Conservation (phyloP, 2,113 vertebrate genomes). For the Tragulus kanchil region DNA sequence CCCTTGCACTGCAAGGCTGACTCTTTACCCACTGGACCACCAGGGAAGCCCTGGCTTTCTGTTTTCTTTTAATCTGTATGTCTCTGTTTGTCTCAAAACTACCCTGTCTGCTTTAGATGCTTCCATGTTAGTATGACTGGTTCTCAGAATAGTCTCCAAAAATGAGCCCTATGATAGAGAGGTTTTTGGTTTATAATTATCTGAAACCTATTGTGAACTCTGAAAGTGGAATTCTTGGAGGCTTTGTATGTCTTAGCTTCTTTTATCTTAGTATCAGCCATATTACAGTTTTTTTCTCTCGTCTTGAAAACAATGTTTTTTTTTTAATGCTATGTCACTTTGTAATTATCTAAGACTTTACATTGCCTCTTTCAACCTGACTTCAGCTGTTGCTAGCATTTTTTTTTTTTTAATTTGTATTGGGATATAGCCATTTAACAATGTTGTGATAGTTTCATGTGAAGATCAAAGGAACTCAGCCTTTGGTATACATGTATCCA, state of each 20-base stretch:
- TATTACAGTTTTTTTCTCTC: neutral
- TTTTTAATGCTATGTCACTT: neutral
- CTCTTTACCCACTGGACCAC: no score
- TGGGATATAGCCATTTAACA: neutral
- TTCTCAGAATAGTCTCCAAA: neutral
- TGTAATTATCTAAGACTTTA: neutral
- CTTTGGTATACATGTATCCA: neutral
- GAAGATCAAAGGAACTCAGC: neutral
- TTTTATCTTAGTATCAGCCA: neutral
- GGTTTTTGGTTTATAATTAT: neutral
- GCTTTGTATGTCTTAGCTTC: neutral
- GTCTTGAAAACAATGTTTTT: neutral
- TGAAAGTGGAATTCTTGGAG: neutral
- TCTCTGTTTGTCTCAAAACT: constrained; percentile 1
- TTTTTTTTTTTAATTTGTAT: neutral
- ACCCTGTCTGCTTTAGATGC: neutral
- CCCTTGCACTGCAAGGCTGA: no score
- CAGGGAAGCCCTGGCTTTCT: neutral
- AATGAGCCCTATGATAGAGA: neutral
- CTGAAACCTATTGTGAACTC: neutral
- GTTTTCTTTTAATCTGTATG: neutral
- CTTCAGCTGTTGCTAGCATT: neutral
- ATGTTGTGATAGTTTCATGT: neutral
- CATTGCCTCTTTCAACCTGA: neutral
- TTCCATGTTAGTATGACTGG: neutral